These are phyloP conservation scores for Caprella mutica DNA, from an alignment of 2,888 invertebrate species.

Conservation along the genomic window DNA sequence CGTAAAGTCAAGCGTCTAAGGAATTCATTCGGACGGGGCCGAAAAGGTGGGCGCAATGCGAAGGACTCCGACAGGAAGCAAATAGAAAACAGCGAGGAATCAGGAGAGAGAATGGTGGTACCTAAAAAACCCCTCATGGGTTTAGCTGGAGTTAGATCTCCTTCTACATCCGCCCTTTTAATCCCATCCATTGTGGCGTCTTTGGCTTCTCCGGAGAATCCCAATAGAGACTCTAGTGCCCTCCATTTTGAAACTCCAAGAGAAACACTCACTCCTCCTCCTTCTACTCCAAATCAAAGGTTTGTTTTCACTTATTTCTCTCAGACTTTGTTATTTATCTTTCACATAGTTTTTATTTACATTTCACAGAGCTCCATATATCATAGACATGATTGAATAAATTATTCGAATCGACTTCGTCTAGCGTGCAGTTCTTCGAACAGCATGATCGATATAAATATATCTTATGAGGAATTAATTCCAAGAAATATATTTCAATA, in stretches of 20 bases:
- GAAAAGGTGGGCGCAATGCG: background rate
- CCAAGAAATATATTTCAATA: no score
- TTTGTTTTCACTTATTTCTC: no score
- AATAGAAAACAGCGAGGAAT: constrained; percentile 1
- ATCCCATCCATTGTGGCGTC: constrained; percentile 6
- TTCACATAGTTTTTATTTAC: no score
- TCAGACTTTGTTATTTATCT: no score
- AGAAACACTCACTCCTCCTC: constrained; percentile 3
- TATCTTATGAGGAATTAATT: no score
- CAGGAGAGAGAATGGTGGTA: background rate
- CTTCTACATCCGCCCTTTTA: background rate
- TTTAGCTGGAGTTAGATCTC: background rate
- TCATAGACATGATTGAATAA: no score
- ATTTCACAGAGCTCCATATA: no score
- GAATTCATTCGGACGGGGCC: background rate
- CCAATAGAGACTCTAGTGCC: background rate
- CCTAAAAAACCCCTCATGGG: background rate
- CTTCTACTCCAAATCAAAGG: background rate
- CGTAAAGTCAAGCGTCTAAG: background rate
- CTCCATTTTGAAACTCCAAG: background rate
- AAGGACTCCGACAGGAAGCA: background rate
- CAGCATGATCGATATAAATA: no score
- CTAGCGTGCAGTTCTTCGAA: no score
- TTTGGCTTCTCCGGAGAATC: background rate
- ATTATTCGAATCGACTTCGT: no score